phyloP scores from a whole-genome alignment of 2,888 invertebrate genomes.

The Cheilosia variabilis region DNA sequence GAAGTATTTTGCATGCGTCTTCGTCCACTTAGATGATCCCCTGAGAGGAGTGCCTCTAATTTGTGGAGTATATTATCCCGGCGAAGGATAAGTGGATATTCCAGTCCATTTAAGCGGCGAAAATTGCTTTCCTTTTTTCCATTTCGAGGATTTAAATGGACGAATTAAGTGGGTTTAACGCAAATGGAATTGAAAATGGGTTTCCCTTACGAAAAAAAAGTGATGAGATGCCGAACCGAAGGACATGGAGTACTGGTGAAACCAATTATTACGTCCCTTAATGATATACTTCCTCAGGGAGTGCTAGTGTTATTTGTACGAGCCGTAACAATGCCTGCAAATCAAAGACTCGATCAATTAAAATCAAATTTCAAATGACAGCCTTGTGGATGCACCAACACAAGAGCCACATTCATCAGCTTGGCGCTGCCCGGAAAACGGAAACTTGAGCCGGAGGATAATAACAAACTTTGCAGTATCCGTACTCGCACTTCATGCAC shows the following conservation, averaged over 20 bases:
- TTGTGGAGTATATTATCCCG: slow-evolving; percentile 55
- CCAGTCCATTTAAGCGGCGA: slow-evolving; percentile 59
- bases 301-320: background rate
- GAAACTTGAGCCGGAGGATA: slow-evolving; percentile 62
- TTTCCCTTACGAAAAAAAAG: background rate
- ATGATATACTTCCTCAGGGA: background rate
- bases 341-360: slow-evolving; percentile 69
- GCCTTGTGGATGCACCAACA: background rate
- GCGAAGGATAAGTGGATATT: slow-evolving; percentile 71
- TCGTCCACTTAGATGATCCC: slow-evolving; percentile 59
- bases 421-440: slow-evolving; percentile 46
- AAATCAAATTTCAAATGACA: slow-evolving; percentile 69
- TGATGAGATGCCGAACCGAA: slow-evolving; percentile 25
- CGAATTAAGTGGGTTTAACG: slow-evolving; percentile 58
- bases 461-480: slow-evolving; percentile 44
- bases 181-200: slow-evolving; percentile 46
- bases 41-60: slow-evolving; percentile 40
- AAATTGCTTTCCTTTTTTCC: slow-evolving; percentile 55
- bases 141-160: slow-evolving; percentile 61
- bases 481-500: slow-evolving; percentile 16
- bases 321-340: slow-evolving; percentile 41
- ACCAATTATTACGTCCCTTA: slow-evolving; percentile 39
- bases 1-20: slow-evolving; percentile 44
- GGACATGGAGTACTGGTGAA: slow-evolving; percentile 21
- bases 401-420: slow-evolving; percentile 43